Evolutionary conservation across 2,797 vertebrate species (phyloP), one percentile per base, ranked within the genome.

Genomic region (Pampus argenteus): DNA sequence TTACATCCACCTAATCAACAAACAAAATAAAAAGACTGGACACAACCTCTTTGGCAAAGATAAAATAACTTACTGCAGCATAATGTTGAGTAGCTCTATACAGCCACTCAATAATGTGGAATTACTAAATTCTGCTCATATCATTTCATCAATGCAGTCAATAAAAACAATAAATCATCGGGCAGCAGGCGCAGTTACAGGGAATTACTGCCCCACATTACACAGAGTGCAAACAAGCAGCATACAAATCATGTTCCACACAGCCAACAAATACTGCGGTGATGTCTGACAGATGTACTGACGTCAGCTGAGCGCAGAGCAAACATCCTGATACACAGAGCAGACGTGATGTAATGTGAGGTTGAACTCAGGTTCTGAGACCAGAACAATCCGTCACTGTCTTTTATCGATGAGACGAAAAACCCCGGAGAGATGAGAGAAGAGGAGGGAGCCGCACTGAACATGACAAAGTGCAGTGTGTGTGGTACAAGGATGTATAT

Each of bases 261-360:
- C 31, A 38, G 40, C 44, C 20, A 42, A 22, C 34, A 13, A 36
- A 52, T 13, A 23, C 80, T 64, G 79, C 61, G 9, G 22, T 23
- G 64, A 82, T 52, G 83, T 82, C 80, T 69, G 80, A 25, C 76
- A 76, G 65, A 68, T 75, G 72, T 48, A 67, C 70, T 85, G 86
- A 91, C 78, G 86, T 90, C 85, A 88, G 75, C n/a, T 2, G 56
- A 78, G 71, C 70, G 2, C 64, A 47, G 63, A 26, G 58, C 54
- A 78, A 80, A 87, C 87, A 78, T 84, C 78, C 81, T 76, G 83
- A 56, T 65, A 70, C 60, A 66, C 29, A 3, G 65, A 20, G 71
- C 74, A 86, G 87, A 85, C 64, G 28, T 83, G 75, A 86, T 71
- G 84, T 86, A 75, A 90, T 71, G 78, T 3, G 47, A 85, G 83